Conservation (phyloP, 2,888 invertebrate species). For the Caenorhabditis sp. region DNA sequence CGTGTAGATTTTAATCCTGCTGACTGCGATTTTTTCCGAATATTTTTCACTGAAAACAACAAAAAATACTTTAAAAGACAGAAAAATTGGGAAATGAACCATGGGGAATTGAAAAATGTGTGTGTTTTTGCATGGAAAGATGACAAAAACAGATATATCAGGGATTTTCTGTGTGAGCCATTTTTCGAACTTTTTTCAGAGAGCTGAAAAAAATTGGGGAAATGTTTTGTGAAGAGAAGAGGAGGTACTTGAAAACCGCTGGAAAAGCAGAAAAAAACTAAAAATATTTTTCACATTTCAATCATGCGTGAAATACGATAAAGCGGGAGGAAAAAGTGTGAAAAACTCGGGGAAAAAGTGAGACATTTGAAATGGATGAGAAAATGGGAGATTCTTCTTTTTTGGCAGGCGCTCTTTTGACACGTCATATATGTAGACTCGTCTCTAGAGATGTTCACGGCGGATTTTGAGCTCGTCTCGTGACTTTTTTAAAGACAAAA, state of each 20-base stretch:
- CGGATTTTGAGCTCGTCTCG: constrained; percentile 2
- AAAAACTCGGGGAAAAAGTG: background rate
- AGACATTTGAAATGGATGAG: constrained; percentile 45
- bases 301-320: constrained; percentile 40
- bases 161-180: background rate
- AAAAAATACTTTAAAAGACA: constrained; percentile 5
- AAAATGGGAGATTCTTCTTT: background rate
- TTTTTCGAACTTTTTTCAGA: background rate
- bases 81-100: constrained; percentile 14
- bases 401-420: background rate
- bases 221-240: constrained; percentile 4
- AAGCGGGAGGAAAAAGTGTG: background rate
- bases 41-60: background rate
- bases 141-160: constrained; percentile 1
- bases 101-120: constrained; percentile 5
- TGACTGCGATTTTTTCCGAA: constrained; percentile 35
- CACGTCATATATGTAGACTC: constrained; percentile 15
- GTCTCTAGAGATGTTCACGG: constrained; percentile 1
- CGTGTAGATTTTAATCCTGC: constrained; percentile 61
- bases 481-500: background rate
- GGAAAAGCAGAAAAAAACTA: background rate
- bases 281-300: constrained; percentile 1
- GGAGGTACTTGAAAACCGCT: background rate
- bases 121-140: background rate
- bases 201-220: constrained; percentile 3